Conservation (phyloP, 2,797 vertebrate genomes). For the Poliocrania exsul region DNA sequence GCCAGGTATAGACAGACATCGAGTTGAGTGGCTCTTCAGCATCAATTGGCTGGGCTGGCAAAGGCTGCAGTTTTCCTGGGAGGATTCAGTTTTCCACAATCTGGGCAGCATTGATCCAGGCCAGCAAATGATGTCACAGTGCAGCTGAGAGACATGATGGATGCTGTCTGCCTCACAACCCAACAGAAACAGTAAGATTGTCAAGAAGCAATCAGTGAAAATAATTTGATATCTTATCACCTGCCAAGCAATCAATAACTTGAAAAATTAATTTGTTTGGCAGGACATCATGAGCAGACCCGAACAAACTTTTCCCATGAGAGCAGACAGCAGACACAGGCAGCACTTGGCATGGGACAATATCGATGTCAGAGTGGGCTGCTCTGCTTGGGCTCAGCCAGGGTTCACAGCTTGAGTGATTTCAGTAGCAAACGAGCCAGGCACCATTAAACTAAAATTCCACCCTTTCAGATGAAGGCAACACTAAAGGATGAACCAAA, state of each 20-base stretch:
- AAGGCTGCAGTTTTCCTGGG: neutral
- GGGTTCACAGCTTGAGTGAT: accelerated
- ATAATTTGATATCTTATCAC: slow-evolving; percentile 14
- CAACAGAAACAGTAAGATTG: slow-evolving; percentile 36
- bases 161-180: slow-evolving; percentile 22
- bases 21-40: neutral
- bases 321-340: neutral
- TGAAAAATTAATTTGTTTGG: neutral
- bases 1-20: neutral
- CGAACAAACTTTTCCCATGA: neutral
- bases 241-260: slow-evolving; percentile 24
- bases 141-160: neutral
- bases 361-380: accelerated
- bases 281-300: neutral
- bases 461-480: neutral
- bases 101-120: neutral
- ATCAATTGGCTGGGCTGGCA: neutral
- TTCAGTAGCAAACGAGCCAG: neutral
- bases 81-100: slow-evolving; percentile 13
- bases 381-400: neutral
- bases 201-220: slow-evolving; percentile 19
- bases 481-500: neutral
- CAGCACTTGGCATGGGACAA: neutral
- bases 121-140: slow-evolving; percentile 23
- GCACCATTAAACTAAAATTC: neutral